These are phyloP conservation scores for Stegodyphus mimosarum DNA, from an alignment of 1,140 invertebrate species.

Conservation along the genomic window DNA sequence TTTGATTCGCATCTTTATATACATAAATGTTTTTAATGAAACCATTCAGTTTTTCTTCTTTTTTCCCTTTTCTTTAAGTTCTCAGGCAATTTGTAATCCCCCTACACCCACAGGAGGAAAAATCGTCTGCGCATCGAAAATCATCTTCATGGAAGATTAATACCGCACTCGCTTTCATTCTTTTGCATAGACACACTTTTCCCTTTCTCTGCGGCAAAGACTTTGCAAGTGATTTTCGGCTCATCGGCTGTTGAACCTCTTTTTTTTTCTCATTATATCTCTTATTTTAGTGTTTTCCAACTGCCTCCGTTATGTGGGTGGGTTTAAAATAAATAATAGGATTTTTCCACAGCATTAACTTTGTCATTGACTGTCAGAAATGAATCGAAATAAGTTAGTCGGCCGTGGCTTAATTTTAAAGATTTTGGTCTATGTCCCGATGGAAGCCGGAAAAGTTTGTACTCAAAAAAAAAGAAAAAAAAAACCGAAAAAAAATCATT, in stretches of 20 bases:
- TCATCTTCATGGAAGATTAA: neutral
- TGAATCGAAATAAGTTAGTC: conserved; percentile 5
- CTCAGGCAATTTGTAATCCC: too few species aligned
- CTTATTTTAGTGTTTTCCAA: neutral
- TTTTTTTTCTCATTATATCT: neutral
- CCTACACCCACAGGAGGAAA: too few species aligned
- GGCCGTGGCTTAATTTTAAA: neutral
- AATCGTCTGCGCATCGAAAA: neutral
- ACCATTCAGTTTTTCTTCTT: too few species aligned
- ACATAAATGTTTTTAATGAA: too few species aligned
- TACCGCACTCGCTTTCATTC: neutral
- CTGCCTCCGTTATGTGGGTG: neutral
- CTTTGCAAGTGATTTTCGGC: neutral
- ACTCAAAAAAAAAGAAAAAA: too few species aligned
- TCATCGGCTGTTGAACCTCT: conserved; percentile 4
- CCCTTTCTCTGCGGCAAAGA: neutral
- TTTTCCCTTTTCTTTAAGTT: too few species aligned
- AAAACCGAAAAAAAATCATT: too few species aligned
- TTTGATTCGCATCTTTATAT: too few species aligned
- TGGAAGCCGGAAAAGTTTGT: too few species aligned
- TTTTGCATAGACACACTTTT: neutral
- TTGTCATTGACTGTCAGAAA: neutral
- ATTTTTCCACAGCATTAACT: conserved; percentile 23
- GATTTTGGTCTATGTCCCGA: too few species aligned
- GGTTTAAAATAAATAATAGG: conserved; percentile 1